Evolutionary conservation across 1,140 invertebrate genomes (phyloP).

Genomic region (Pogonognathellus flavescens): DNA sequence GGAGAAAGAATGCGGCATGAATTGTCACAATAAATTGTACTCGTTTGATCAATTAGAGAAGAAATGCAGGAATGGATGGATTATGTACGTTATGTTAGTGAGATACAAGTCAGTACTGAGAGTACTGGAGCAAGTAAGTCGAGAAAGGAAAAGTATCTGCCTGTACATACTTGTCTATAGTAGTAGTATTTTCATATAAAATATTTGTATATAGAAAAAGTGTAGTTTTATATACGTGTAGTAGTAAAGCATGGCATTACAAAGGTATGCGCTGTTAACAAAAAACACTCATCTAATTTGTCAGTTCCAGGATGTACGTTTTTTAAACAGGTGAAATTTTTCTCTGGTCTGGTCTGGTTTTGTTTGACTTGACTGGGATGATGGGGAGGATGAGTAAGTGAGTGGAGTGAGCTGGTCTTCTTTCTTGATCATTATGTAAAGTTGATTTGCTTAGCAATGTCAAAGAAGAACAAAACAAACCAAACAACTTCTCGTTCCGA

Average conservation of each 20-base stretch:
- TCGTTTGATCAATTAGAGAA: conserved; percentile 29
- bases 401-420: conserved; percentile 22
- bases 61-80: neutral
- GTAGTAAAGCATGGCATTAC: conserved; percentile 5
- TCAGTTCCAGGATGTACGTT: conserved; percentile 48
- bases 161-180: neutral
- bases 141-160: conserved; percentile 12
- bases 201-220: no score
- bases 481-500: conserved; percentile 44
- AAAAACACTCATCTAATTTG: conserved; percentile 39
- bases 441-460: conserved; percentile 42
- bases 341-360: conserved; percentile 43
- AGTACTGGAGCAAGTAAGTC: neutral
- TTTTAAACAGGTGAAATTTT: conserved; percentile 50
- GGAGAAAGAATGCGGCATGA: conserved; percentile 36
- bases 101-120: neutral
- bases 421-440: conserved; percentile 44
- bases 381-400: neutral
- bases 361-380: conserved; percentile 24
- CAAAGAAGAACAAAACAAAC: conserved; percentile 45
- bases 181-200: neutral
- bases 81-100: neutral
- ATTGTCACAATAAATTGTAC: conserved; percentile 31
- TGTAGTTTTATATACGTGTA: no score
- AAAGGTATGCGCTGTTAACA: conserved; percentile 29